These are phyloP conservation scores for Deroplatys truncata DNA, from an alignment of 2,888 invertebrate species.

Conservation along the genomic window DNA sequence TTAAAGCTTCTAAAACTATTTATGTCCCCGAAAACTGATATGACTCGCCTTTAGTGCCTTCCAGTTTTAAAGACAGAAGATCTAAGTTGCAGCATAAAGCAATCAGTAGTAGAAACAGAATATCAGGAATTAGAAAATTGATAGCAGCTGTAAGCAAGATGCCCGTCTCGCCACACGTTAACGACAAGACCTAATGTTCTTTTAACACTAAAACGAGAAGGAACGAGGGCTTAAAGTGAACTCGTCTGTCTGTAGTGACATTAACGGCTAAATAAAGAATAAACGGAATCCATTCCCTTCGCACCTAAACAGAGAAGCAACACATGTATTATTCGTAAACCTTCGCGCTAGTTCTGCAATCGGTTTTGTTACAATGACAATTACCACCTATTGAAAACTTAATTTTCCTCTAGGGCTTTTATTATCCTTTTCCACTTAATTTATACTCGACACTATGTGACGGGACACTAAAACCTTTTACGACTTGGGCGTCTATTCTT, in stretches of 20 bases:
- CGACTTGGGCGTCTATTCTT: not conserved
- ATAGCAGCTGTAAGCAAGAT: not conserved
- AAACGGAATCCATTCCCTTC: not conserved
- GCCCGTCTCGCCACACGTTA: not conserved
- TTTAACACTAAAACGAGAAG: not conserved
- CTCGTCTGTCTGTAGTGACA: not conserved
- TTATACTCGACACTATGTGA: not conserved
- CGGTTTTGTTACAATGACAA: not conserved
- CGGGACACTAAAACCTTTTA: not conserved
- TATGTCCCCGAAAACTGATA: no score
- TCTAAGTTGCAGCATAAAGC: no score
- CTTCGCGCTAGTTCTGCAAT: not conserved
- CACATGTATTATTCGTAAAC: not conserved
- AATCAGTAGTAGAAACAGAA: not conserved
- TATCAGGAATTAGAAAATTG: not conserved
- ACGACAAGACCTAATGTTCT: not conserved
- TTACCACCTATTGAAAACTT: not conserved
- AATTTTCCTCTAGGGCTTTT: not conserved
- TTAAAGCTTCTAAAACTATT: no score
- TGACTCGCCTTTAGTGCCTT: no score
- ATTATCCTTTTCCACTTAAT: not conserved
- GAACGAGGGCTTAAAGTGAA: not conserved
- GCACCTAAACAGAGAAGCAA: not conserved
- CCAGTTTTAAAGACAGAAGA: no score
- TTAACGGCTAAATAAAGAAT: not conserved